phyloP scores from a whole-genome alignment of 1,140 invertebrate species.

The Orussus abietinus region DNA sequence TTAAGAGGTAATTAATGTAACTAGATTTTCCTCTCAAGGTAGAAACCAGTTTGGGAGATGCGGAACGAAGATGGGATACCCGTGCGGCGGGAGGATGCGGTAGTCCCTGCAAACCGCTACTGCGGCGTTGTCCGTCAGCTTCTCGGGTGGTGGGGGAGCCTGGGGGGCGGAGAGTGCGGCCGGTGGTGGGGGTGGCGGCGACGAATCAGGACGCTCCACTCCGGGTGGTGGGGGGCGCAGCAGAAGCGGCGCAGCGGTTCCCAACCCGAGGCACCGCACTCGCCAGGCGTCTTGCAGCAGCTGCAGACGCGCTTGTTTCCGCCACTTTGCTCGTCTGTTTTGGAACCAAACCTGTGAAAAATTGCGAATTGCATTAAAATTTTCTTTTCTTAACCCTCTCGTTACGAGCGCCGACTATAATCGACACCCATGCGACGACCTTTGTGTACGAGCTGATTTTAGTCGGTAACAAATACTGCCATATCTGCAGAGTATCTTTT shows the following conservation, averaged over 20 bases:
- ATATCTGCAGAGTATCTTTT: too few relatives aligned
- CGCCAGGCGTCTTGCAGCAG: conserved; percentile 84
- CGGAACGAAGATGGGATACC: too few relatives aligned
- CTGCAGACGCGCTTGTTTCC: conserved; percentile 80
- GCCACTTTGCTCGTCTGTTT: conserved; percentile 83
- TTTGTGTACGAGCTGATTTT: too few relatives aligned
- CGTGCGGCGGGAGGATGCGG: conserved; percentile 39
- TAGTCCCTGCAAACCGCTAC: conserved; percentile 41
- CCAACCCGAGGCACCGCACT: conserved; percentile 78
- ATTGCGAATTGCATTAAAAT: background rate
- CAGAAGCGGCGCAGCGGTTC: conserved; percentile 50
- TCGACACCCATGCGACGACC: too few relatives aligned
- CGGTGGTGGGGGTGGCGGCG: conserved; percentile 23
- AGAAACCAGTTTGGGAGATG: too few relatives aligned
- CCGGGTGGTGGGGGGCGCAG: conserved; percentile 42
- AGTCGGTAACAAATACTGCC: too few relatives aligned
- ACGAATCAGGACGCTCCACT: conserved; percentile 31
- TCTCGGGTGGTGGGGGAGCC: conserved; percentile 20
- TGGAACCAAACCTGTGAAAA: conserved; percentile 77
- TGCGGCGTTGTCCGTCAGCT: conserved; percentile 28
- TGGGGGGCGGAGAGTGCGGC: conserved; percentile 7
- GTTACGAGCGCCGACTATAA: too few relatives aligned
- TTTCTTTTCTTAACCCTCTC: background rate
- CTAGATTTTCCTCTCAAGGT: too few relatives aligned
- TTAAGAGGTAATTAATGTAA: too few relatives aligned